Conservation (phyloP, 2,888 invertebrate species). For the Cheilosia urbana region DNA sequence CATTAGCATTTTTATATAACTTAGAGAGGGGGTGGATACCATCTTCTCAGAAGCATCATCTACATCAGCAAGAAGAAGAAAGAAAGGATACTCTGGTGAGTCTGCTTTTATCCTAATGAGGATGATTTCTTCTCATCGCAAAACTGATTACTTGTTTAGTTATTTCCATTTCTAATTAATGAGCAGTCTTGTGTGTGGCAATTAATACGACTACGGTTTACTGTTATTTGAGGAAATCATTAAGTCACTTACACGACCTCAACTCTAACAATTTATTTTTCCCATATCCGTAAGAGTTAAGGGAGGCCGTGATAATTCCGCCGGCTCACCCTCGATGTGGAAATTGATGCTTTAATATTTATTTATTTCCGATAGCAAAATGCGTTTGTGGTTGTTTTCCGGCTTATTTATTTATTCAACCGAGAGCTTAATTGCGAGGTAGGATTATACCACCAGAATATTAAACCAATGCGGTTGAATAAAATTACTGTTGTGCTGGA, state of each 20-base stretch:
- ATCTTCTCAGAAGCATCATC: constrained; percentile 18
- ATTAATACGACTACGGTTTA: not conserved
- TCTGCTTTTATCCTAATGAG: constrained; percentile 40
- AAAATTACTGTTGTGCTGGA: too few species aligned
- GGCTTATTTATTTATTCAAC: too few species aligned
- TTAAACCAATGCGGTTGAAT: too few species aligned
- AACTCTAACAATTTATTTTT: not conserved
- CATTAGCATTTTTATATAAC: constrained; percentile 56
- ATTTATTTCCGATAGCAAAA: too few species aligned
- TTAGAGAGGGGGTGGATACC: constrained; percentile 16
- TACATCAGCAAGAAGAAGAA: constrained; percentile 3
- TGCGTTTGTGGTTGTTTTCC: too few species aligned
- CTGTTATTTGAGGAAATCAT: too few species aligned
- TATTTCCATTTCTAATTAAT: constrained; percentile 43
- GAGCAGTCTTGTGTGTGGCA: not conserved
- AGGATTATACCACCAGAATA: too few species aligned
- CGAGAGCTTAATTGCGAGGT: too few species aligned
- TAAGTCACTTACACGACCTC: too few species aligned
- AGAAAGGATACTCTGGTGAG: constrained; percentile 57
- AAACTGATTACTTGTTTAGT: constrained; percentile 34
- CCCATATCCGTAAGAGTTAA: not conserved
- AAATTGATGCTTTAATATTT: not conserved
- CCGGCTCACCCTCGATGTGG: not conserved
- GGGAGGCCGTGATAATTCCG: not conserved
- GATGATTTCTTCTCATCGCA: constrained; percentile 9